Conservation (phyloP, 1,140 invertebrate species). For the Linepithema humile region DNA sequence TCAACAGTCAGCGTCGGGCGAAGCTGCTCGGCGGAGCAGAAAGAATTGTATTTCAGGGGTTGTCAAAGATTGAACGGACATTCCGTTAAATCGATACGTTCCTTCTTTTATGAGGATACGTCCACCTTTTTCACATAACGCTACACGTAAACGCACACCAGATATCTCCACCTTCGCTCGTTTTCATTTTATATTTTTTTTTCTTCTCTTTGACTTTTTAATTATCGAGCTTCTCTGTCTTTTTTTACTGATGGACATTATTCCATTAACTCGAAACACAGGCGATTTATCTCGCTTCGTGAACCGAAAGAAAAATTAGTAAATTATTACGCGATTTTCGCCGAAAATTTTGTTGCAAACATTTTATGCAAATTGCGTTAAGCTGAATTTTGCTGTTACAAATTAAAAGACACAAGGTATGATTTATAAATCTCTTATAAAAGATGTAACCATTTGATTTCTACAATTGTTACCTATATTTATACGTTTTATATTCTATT, state of each 20-base stretch:
- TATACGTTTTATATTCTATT: neutral
- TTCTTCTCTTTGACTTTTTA: conserved; percentile 17
- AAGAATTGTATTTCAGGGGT: conserved; percentile 42
- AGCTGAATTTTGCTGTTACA: neutral
- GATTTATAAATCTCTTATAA: neutral
- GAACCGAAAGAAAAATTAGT: neutral
- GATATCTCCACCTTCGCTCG: neutral
- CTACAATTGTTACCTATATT: neutral
- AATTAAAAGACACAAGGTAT: neutral
- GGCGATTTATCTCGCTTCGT: neutral
- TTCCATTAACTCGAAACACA: neutral
- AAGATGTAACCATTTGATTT: neutral
- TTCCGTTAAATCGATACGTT: conserved; percentile 38
- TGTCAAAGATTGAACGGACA: conserved; percentile 43
- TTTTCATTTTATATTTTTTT: conserved; percentile 7
- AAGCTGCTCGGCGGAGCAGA: neutral
- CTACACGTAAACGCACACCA: neutral
- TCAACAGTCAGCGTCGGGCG: conserved; percentile 1
- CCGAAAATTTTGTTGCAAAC: neutral
- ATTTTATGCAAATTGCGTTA: neutral
- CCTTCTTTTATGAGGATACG: conserved; percentile 17
- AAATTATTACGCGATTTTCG: neutral
- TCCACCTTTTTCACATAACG: neutral
- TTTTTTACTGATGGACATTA: neutral
- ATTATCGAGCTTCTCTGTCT: conserved; percentile 21